A percentile compares a stretch with the other conserved stretches of the same genome.
Conservation (phyloP, 1,140 invertebrate genomes). For the Sitophilus oryzae region DNA sequence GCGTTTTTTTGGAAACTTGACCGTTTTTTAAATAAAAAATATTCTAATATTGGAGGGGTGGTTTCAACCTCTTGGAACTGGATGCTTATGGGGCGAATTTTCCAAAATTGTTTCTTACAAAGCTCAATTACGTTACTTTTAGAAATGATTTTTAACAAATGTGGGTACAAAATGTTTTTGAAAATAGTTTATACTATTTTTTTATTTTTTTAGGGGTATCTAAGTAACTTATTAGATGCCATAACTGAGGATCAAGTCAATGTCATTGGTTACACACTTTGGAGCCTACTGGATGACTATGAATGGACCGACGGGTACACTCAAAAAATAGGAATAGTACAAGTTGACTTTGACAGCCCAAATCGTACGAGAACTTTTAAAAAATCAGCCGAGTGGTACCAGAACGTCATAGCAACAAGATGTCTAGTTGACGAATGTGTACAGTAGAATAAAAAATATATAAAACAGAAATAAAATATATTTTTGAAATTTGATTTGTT, state of each 20-base stretch:
- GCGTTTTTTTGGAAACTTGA: too few relatives aligned
- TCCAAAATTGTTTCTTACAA: too few relatives aligned
- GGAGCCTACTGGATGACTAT: constrained; percentile 28
- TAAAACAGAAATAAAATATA: background rate
- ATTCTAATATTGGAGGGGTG: too few relatives aligned
- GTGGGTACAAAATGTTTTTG: background rate
- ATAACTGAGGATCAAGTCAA: constrained; percentile 32
- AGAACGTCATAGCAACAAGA: constrained; percentile 24
- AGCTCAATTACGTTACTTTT: too few relatives aligned
- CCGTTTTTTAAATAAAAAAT: too few relatives aligned
- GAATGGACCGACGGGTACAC: constrained; percentile 26
- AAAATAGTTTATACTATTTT: too few relatives aligned
- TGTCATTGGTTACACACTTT: constrained; percentile 22
- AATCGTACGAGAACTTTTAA: constrained; percentile 22
- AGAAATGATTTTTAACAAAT: too few relatives aligned
- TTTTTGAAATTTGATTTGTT: background rate
- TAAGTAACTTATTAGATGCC: constrained; percentile 11
- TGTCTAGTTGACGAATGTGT: constrained; percentile 12
- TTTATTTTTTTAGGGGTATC: constrained; percentile 13
- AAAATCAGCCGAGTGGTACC: constrained; percentile 19
- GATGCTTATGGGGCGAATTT: too few relatives aligned
- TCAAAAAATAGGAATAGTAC: constrained; percentile 22
- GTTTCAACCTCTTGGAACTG: too few relatives aligned
- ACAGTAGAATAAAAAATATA: background rate
- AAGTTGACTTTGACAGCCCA: constrained; percentile 19